Conservation (phyloP, 1,140 invertebrate species). For the Apis laboriosa region DNA sequence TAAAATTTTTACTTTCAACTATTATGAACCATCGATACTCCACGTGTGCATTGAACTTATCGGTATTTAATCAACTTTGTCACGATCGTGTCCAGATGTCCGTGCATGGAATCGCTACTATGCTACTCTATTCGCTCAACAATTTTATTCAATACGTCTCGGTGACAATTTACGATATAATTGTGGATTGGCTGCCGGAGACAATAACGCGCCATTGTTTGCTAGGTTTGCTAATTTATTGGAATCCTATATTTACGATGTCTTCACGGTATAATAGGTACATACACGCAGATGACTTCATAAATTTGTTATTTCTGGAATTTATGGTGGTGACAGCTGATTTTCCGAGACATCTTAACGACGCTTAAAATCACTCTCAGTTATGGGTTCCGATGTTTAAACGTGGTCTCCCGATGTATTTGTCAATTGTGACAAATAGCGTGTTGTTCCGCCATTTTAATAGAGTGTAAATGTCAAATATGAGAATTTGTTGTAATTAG, state of each 20-base stretch:
- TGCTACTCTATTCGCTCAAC: not conserved
- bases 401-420: no score
- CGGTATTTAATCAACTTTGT: not conserved
- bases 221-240: conserved; percentile 1
- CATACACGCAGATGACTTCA: not conserved
- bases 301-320: conserved; percentile 18
- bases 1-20: no score
- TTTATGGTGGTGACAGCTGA: conserved; percentile 37
- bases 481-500: not conserved
- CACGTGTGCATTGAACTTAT: no score
- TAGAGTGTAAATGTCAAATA: not conserved
- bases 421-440: not conserved
- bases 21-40: no score
- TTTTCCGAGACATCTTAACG: not conserved
- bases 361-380: not conserved
- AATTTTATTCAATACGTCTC: not conserved
- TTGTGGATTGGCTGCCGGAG: not conserved
- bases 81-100: not conserved
- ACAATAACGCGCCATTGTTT: conserved; percentile 25
- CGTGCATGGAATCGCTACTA: not conserved
- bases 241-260: conserved; percentile 25
- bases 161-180: conserved; percentile 14
- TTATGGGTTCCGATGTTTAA: not conserved
- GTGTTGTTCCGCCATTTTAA: not conserved
- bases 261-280: not conserved